Evolutionary conservation across 2,797 vertebrate genomes (phyloP).

Genomic region (Channa striata): DNA sequence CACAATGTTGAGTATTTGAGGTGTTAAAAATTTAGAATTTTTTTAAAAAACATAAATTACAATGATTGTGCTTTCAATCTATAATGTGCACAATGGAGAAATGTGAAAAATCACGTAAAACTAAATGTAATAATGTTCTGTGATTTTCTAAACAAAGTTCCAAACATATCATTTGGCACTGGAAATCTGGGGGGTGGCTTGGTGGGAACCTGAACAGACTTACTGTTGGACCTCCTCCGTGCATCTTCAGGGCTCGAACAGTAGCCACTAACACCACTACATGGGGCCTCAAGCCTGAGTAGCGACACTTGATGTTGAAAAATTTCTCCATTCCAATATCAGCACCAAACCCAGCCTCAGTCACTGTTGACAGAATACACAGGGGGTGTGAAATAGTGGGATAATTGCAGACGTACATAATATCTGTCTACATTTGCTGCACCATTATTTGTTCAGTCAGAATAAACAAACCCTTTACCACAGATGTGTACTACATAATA

Average conservation of each 20-base stretch:
- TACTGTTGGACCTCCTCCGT: constrained; percentile 95
- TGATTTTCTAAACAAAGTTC: background rate
- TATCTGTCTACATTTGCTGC: background rate
- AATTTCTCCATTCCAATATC: constrained; percentile 99
- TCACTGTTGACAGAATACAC: constrained; percentile 85
- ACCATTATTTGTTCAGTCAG: background rate
- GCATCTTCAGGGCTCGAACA: constrained; percentile 97
- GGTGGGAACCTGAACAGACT: constrained; percentile 53
- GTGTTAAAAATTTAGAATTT: no score
- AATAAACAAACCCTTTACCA: background rate
- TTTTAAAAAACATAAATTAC: no score
- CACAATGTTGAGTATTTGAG: background rate
- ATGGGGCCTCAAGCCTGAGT: constrained; percentile 94
- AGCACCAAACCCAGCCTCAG: constrained; percentile 97
- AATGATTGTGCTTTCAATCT: no score
- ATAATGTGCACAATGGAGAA: no score
- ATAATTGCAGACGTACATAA: background rate
- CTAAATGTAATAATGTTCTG: no score
- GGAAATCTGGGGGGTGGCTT: background rate
- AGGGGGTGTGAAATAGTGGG: background rate
- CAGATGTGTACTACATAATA: background rate
- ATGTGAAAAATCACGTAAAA: background rate
- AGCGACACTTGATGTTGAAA: constrained; percentile 98
- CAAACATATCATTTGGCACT: background rate
- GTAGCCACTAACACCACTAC: constrained; percentile 97